Evolutionary conservation across 2,888 invertebrate species (phyloP), one percentile per base, ranked within the genome.

Genomic region (Trisateles emortualis): DNA sequence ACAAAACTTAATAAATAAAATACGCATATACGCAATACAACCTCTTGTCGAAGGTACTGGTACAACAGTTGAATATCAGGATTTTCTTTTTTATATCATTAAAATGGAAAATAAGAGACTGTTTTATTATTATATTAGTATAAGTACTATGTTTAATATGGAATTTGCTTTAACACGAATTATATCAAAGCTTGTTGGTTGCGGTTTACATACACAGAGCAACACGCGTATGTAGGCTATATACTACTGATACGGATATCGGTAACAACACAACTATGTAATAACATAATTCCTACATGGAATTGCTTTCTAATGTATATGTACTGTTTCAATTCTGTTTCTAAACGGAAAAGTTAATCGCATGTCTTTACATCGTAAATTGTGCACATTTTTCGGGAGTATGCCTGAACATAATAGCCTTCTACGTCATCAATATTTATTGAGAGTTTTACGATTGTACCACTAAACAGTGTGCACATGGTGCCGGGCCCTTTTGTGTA

Each of bases 391-490:
- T 87, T 88, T 88, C 80, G 86, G 85, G 78, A 84, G 84, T 87
- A 84, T 69, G 87, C 81, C 87, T 87, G 86, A 81, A 84, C 80
- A 83, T 86, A 87, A 88, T 87, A 81, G 86, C 81, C 78, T 88
- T 88, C 85, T 86, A 81, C 79, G 80, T 86, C 87, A 88, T 89
- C 88, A 89, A 89, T 89, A 89, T 90, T 89, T 88, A 90, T 88
- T 81, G 83, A 82, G 77, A 83, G 86, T 82, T 88, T 88, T 87
- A 88, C 85, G 86, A 84, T 82, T 84, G 76, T 71, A 79, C 83
- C 78, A 81, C 84, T 83, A 82, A 82, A 76, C 76, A 72, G 74
- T 71, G 81, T 73, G 79, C 81, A 83, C 83, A 81, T 83, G 81
- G 81, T 79, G 68, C 69, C 59, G 62, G 46, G 53, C 70, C 74